Conservation (phyloP, 2,888 invertebrate species). For the Julus scandinavius region DNA sequence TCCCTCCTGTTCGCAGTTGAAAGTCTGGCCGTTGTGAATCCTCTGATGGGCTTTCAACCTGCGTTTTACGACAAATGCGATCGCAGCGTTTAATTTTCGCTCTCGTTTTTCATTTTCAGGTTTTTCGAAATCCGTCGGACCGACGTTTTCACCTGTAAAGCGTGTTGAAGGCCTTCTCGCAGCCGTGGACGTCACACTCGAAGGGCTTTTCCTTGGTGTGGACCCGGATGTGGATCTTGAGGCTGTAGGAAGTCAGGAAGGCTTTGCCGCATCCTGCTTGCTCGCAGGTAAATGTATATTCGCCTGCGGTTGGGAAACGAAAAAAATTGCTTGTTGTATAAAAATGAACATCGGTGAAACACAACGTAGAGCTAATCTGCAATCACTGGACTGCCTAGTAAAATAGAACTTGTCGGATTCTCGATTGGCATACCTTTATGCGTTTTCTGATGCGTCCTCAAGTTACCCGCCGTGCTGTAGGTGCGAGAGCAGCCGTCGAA, state of each 20-base stretch:
- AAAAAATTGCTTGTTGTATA: neutral
- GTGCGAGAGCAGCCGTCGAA: constrained; percentile 87
- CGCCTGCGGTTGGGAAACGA: constrained; percentile 74
- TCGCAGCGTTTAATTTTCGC: neutral
- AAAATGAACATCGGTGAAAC: too few relatives aligned
- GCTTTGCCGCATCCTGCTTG: constrained; percentile 90
- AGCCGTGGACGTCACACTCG: constrained; percentile 82
- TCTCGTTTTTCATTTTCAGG: too few relatives aligned
- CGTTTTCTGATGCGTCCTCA: constrained; percentile 94
- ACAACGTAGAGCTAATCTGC: too few relatives aligned
- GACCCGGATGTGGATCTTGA: constrained; percentile 92
- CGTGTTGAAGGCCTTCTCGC: constrained; percentile 94
- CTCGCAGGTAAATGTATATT: constrained; percentile 91
- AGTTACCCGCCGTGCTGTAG: constrained; percentile 93
- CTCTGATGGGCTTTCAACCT: constrained; percentile 89
- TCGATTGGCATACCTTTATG: constrained; percentile 80
- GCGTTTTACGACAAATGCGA: constrained; percentile 59
- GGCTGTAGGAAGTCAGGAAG: constrained; percentile 92
- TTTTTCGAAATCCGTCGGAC: too few relatives aligned
- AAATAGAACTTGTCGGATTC: neutral
- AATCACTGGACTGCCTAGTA: too few relatives aligned
- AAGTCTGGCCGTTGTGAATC: constrained; percentile 92
- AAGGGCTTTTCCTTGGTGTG: constrained; percentile 95
- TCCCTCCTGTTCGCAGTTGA: constrained; percentile 85
- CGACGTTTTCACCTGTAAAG: constrained; percentile 77